Evolutionary conservation across 2,113 vertebrate genomes (phyloP), one percentile per base, ranked within the genome.

Genomic region (Galemys pyrenaicus): DNA sequence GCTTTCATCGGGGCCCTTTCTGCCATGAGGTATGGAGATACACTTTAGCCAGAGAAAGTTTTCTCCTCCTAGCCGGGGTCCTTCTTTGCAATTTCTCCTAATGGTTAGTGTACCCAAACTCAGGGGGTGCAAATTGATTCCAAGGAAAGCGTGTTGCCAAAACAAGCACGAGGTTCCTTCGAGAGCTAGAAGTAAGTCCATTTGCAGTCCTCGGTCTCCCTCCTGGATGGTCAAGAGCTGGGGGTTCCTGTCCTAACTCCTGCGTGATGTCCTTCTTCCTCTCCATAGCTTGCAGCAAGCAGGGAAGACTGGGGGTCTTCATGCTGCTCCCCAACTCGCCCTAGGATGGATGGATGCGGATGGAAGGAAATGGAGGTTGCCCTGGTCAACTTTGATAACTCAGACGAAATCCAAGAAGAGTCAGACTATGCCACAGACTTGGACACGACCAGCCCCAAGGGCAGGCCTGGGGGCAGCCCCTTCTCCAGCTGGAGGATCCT

Each of bases 321-420:
- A 94, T 89, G 97, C 97, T 87, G 84, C 94, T 95, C 79, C 97
- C 88, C 96, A 95, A 97, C 94, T 97, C 94, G 87, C 93, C 73
- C 68, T 98, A 98, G 98, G 96, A 98, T 98, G 97, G 97, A 98
- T 95, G 96, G 97, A 96, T 96, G 98, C 97, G 96, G 97, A 96
- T 98, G 98, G 98, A 98, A 98, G 92, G 98, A 99, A 98, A 99
- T 99, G 99, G 99, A 99, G 96, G 98, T 99, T 96, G 99, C 99
- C 82, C 98, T 99, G 68, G 99, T 99, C 92, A 98, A 98, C 95
- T 99, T 99, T 91, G 99, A 99, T 96, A 99, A 98, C 82, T 95
- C 98, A 12, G 99, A 99, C 4, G 98, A 99, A 87, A 97, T 98
- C 51, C 97, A 98, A 73, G 99, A 99, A 95, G 98, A 99, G 96